Conservation (phyloP, 2,113 vertebrate species). For the Pagrus major region DNA sequence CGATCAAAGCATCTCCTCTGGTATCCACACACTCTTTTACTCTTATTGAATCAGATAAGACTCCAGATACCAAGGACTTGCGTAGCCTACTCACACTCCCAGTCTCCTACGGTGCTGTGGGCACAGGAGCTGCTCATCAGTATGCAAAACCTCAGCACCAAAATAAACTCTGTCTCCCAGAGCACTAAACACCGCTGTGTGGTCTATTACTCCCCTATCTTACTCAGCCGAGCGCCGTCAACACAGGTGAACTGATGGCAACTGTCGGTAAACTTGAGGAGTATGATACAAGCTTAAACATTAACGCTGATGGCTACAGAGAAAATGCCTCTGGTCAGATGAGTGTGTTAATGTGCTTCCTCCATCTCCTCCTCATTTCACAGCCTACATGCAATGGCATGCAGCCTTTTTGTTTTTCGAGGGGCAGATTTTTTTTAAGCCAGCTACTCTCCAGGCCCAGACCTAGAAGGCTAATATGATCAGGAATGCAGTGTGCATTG, state of each 20-base stretch:
- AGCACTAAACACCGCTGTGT: slow-evolving; percentile 41
- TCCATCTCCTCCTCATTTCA: slow-evolving; percentile 16
- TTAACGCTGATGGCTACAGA: slow-evolving; percentile 6
- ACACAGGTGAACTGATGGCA: slow-evolving; percentile 38
- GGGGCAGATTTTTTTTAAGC: slow-evolving; percentile 56
- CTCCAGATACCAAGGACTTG: slow-evolving; percentile 67
- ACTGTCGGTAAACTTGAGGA: slow-evolving; percentile 18
- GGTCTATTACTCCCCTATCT: slow-evolving; percentile 55
- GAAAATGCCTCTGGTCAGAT: neutral
- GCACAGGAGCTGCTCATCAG: slow-evolving; percentile 74
- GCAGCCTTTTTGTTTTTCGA: slow-evolving; percentile 47
- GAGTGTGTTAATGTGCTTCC: slow-evolving; percentile 10
- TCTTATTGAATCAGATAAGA: slow-evolving; percentile 65
- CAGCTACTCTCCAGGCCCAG: slow-evolving; percentile 30
- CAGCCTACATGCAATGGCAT: slow-evolving; percentile 32
- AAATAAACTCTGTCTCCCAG: slow-evolving; percentile 73
- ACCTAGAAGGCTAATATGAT: slow-evolving; percentile 57
- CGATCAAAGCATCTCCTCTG: slow-evolving; percentile 57
- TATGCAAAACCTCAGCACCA: slow-evolving; percentile 71
- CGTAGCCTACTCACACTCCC: slow-evolving; percentile 65
- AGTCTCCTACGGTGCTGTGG: slow-evolving; percentile 71
- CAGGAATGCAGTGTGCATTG: slow-evolving; percentile 66
- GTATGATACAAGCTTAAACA: slow-evolving; percentile 13
- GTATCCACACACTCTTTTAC: slow-evolving; percentile 47
- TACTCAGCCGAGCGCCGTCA: slow-evolving; percentile 31